Evolutionary conservation across 2,888 invertebrate species (phyloP).

Genomic region (Hipparchia sbordonii): DNA sequence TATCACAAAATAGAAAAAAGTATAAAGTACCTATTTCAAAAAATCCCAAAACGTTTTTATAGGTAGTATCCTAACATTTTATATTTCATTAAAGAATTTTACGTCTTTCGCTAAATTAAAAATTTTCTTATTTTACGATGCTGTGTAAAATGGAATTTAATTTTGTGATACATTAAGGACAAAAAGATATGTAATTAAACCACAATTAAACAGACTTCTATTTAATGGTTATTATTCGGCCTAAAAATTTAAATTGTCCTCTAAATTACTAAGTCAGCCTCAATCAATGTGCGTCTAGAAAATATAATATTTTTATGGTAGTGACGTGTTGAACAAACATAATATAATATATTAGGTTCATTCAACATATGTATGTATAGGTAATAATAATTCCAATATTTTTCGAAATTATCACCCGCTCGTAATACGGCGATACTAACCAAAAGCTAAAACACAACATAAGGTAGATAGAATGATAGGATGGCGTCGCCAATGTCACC

Average conservation of each 20-base stretch:
- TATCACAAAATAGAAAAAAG: background rate
- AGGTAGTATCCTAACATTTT: constrained; percentile 27
- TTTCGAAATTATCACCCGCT: background rate
- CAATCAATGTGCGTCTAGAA: too few relatives aligned
- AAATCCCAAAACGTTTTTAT: constrained; percentile 16
- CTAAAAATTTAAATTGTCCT: too few relatives aligned
- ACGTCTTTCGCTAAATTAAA: constrained; percentile 38
- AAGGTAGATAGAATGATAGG: constrained; percentile 25
- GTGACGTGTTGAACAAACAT: too few relatives aligned
- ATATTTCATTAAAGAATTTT: constrained; percentile 36
- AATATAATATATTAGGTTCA: too few relatives aligned
- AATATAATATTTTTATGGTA: too few relatives aligned
- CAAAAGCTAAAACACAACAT: constrained; percentile 25
- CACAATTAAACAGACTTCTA: too few relatives aligned
- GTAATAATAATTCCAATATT: too few relatives aligned
- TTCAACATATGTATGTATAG: too few relatives aligned
- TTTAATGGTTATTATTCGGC: too few relatives aligned
- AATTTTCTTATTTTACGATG: constrained; percentile 39
- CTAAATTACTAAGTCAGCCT: too few relatives aligned
- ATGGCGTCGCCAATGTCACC: constrained; percentile 63
- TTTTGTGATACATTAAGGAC: constrained; percentile 16
- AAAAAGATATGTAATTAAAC: too few relatives aligned
- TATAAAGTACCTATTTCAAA: constrained; percentile 1
- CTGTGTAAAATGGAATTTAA: constrained; percentile 22
- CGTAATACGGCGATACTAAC: constrained; percentile 4